phyloP scores from a whole-genome alignment of 1,140 invertebrate species.

The Chlorops oryzae region DNA sequence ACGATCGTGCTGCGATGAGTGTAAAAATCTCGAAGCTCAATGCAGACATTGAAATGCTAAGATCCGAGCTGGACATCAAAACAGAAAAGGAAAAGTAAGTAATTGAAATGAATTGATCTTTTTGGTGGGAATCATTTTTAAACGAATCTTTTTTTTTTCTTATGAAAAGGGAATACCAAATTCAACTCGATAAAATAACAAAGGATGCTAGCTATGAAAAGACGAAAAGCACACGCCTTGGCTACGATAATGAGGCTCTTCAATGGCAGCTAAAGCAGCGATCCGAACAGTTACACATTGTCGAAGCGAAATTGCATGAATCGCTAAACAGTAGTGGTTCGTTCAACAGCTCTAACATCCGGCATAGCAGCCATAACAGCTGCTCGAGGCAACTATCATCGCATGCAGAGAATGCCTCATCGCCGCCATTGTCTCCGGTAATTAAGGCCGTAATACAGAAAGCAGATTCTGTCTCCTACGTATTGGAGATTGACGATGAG shows the following conservation, averaged over 20 bases:
- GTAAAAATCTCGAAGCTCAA: slow-evolving; percentile 55
- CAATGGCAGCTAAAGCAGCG: slow-evolving; percentile 77
- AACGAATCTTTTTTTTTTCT: slow-evolving; percentile 36
- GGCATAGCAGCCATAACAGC: slow-evolving; percentile 2
- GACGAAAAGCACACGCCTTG: slow-evolving; percentile 69
- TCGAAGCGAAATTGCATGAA: slow-evolving; percentile 32
- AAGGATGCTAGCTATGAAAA: slow-evolving; percentile 64
- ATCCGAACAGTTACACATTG: slow-evolving; percentile 45
- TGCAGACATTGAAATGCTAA: slow-evolving; percentile 63
- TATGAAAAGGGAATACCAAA: slow-evolving; percentile 53
- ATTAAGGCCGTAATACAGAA: slow-evolving; percentile 77
- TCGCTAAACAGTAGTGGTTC: slow-evolving; percentile 10
- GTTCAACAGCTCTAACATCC: background rate
- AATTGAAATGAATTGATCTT: background rate
- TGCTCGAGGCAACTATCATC: slow-evolving; percentile 2
- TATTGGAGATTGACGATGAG: slow-evolving; percentile 67
- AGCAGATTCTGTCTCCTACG: slow-evolving; percentile 75
- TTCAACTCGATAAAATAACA: slow-evolving; percentile 64
- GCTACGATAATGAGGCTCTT: slow-evolving; percentile 79
- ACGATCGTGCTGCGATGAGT: slow-evolving; percentile 53
- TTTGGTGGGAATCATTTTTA: too few species aligned
- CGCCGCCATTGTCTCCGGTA: slow-evolving; percentile 57
- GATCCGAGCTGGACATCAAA: slow-evolving; percentile 59
- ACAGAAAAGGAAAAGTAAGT: slow-evolving; percentile 54
- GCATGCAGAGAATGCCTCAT: slow-evolving; percentile 28